A percentile compares a stretch with the other conserved stretches of the same genome.
Evolutionary conservation across 2,888 invertebrate genomes (phyloP).

Genomic region (Spatulosminthurus flaviceps): DNA sequence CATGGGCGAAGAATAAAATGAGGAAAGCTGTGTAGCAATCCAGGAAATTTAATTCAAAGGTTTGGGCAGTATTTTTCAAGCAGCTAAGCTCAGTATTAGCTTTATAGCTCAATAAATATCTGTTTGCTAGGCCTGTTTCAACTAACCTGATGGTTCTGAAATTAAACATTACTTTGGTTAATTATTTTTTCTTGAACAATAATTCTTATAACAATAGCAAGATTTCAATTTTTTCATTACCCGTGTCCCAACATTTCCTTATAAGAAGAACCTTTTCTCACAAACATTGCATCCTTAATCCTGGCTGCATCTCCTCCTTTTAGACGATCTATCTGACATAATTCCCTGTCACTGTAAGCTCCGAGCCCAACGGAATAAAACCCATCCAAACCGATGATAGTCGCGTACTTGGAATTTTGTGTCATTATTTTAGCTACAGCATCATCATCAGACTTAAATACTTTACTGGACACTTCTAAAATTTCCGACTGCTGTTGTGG

Average conservation of each 20-base stretch:
- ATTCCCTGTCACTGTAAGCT: not conserved
- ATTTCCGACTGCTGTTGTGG: not conserved
- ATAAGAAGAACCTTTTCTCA: conserved; percentile 27
- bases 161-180: not conserved
- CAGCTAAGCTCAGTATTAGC: conserved; percentile 20
- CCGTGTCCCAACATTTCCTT: conserved; percentile 20
- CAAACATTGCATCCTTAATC: conserved; percentile 41
- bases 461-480: no score
- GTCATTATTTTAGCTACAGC: not conserved
- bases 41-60: not conserved
- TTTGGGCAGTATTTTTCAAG: not conserved
- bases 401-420: not conserved
- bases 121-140: conserved; percentile 16
- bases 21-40: conserved; percentile 37
- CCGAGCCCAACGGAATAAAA: conserved; percentile 22
- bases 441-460: not conserved
- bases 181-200: not conserved
- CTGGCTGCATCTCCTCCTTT: not conserved
- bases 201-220: not conserved
- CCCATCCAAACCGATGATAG: conserved; percentile 25
- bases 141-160: conserved; percentile 23
- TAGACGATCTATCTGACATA: conserved; percentile 3
- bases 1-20: not conserved
- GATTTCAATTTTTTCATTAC: conserved; percentile 15
- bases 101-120: not conserved